Conservation (phyloP, 2,797 vertebrate genomes). For the Poecilia velifera region DNA sequence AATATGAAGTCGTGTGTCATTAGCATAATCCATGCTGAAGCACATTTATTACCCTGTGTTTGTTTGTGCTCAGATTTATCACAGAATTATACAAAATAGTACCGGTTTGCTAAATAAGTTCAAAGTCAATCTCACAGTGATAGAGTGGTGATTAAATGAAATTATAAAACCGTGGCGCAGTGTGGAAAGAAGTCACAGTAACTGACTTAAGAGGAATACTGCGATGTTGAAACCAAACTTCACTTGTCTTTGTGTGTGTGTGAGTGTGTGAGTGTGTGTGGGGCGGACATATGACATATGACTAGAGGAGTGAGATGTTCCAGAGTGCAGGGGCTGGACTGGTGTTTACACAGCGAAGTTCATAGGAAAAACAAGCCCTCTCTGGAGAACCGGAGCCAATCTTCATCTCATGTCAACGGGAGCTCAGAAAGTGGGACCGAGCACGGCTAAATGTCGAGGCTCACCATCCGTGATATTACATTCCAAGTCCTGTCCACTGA, state of each 20-base stretch:
- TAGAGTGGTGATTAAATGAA: background rate
- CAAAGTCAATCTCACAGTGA: background rate
- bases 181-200: background rate
- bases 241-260: no score
- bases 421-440: slow-evolving; percentile 26
- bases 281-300: background rate
- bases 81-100: background rate
- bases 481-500: slow-evolving; percentile 52
- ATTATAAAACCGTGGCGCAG: background rate
- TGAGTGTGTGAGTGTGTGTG: no score
- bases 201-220: background rate
- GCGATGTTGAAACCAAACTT: background rate
- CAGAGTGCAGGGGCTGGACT: slow-evolving; percentile 21
- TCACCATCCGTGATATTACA: slow-evolving; percentile 18
- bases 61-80: background rate
- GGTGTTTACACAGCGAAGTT: slow-evolving; percentile 29
- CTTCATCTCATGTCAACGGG: slow-evolving; percentile 11
- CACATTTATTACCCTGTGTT: background rate
- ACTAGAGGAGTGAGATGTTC: slow-evolving; percentile 15
- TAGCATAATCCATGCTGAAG: background rate
- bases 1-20: background rate
- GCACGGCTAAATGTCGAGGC: slow-evolving; percentile 20
- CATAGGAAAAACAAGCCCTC: slow-evolving; percentile 21
- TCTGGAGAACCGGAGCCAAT: slow-evolving; percentile 12
- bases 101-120: background rate